Conservation (phyloP, 2,113 vertebrate genomes). For the Oreocharis arfaki region DNA sequence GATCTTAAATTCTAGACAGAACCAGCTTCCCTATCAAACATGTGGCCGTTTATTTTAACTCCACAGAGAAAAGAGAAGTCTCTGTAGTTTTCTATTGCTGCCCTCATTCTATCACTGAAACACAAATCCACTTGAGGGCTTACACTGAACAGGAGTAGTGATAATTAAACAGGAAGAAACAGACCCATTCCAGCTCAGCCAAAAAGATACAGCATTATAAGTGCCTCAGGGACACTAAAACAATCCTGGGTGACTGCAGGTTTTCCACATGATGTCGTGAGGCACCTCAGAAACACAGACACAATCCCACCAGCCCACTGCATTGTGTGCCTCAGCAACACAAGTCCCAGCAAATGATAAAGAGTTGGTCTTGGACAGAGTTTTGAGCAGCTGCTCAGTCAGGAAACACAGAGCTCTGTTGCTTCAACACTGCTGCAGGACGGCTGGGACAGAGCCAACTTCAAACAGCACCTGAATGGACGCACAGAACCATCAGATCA, state of each 20-base stretch:
- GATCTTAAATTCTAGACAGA: conserved; percentile 20
- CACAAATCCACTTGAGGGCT: neutral
- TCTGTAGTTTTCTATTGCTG: neutral
- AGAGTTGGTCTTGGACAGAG: accelerated
- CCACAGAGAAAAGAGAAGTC: neutral
- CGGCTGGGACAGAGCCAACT: neutral
- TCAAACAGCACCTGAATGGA: neutral
- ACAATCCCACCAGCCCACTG: neutral
- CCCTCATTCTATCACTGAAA: neutral
- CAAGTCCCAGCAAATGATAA: accelerated
- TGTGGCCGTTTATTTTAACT: neutral
- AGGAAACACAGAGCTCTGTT: neutral
- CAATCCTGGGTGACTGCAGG: neutral
- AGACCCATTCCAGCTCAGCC: neutral
- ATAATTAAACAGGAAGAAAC: neutral
- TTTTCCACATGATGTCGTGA: neutral
- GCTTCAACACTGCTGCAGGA: neutral
- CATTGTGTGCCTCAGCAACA: accelerated
- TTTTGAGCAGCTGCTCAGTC: neutral
- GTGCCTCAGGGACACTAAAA: neutral
- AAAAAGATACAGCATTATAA: accelerated
- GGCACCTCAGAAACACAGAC: neutral
- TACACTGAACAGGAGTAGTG: neutral
- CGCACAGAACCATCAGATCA: accelerated
- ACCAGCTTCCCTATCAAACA: neutral